Percentiles rank a stretch among this genome's conserved stretches.
Conservation (phyloP, 23 tunicate species). For the Botrylloides violaceus region DNA sequence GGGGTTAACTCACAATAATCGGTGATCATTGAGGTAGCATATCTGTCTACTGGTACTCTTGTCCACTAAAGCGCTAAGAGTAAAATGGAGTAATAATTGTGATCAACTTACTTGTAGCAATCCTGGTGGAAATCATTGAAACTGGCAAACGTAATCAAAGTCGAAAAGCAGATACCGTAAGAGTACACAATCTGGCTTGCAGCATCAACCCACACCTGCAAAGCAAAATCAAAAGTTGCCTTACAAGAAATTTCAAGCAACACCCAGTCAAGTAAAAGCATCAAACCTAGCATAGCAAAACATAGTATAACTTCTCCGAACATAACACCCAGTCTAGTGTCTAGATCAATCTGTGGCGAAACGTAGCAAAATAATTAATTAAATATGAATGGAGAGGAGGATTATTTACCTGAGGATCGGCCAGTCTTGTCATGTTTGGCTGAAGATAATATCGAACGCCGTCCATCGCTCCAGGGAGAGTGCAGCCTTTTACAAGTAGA, state of each 20-base stretch:
- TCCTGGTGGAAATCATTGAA: slow-evolving; percentile 18
- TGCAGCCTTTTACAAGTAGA: slow-evolving; percentile 24
- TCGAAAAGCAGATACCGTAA: slow-evolving; percentile 28
- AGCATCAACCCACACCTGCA: slow-evolving; percentile 31
- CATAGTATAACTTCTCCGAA: neutral
- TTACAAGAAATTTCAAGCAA: no score
- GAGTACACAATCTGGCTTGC: slow-evolving; percentile 25
- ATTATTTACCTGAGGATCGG: slow-evolving; percentile 28
- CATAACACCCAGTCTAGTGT: no score
- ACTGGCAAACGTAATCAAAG: slow-evolving; percentile 20
- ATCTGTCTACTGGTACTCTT: no score
- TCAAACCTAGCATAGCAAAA: no score
- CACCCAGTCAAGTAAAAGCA: no score
- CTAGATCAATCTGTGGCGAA: no score
- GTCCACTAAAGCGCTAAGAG: no score
- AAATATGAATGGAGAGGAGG: neutral
- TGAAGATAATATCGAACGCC: slow-evolving; percentile 28
- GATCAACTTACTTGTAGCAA: slow-evolving; percentile 24
- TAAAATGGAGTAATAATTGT: no score
- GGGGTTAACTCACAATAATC: no score
- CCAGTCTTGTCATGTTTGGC: slow-evolving; percentile 33
- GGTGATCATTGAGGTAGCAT: no score
- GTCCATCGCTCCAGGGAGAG: slow-evolving; percentile 30
- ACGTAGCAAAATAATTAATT: no score
- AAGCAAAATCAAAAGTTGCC: no score